Percentiles rank a stretch among this genome's conserved stretches.
These are phyloP conservation scores for Boloria selene DNA, from an alignment of 2,888 invertebrate genomes.

Conservation along the genomic window DNA sequence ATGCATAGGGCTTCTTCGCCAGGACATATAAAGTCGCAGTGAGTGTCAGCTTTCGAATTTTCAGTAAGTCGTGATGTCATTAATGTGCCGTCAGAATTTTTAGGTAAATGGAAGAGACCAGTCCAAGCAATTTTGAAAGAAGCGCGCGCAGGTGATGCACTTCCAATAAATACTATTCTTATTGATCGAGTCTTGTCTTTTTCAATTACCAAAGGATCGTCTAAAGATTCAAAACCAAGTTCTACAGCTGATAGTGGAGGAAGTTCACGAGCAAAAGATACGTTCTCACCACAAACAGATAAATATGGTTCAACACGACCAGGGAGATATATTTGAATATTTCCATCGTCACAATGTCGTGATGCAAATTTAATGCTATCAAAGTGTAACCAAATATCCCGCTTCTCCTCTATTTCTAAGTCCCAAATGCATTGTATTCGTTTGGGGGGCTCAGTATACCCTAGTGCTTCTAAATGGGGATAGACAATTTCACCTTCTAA, in stretches of 20 bases:
- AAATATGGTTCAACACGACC: conserved; percentile 88
- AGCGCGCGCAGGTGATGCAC: conserved; percentile 90
- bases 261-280: conserved; percentile 89
- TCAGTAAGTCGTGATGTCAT: conserved; percentile 90
- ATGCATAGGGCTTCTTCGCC: conserved; percentile 92
- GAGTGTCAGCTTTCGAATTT: conserved; percentile 42
- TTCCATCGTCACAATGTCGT: conserved; percentile 92
- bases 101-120: conserved; percentile 91
- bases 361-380: conserved; percentile 93
- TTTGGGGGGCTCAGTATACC: conserved; percentile 86
- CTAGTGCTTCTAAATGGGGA: conserved; percentile 91
- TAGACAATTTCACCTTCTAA: conserved; percentile 94
- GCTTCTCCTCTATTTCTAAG: conserved; percentile 89
- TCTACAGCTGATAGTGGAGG: conserved; percentile 91
- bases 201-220: conserved; percentile 80
- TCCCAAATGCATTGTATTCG: conserved; percentile 91
- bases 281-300: conserved; percentile 93
- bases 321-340: conserved; percentile 90
- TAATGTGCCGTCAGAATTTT: conserved; percentile 90
- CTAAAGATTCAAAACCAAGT: conserved; percentile 84
- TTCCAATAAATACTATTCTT: conserved; percentile 87
- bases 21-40: conserved; percentile 93
- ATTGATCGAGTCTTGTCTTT: conserved; percentile 85
- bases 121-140: conserved; percentile 96
- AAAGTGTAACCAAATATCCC: conserved; percentile 93